Base-by-base conservation (phyloP, 2,113 vertebrate species). In the Nesoenas mayeri region DNA sequence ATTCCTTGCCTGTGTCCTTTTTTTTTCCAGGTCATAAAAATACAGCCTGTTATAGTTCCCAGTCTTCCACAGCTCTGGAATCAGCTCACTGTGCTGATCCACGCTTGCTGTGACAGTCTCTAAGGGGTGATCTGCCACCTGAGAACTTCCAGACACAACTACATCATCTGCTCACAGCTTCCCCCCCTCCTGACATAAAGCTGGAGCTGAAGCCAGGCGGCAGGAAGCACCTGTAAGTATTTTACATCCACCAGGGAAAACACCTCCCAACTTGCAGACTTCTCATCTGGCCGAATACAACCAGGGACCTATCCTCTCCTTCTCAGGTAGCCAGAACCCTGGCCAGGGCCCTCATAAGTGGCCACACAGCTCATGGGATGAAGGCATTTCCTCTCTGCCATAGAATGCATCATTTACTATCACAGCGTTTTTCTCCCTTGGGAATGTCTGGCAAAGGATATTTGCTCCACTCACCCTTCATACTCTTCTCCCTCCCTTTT, bases 151-250 rank as follows among this genome's bases (percentile, higher is more conserved):
- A 97, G 92, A 93, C 62, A 74, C 81, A 71, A 8, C 93, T 88
- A 91, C 73, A 67, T 85, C 91, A 95, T 94, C 86, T 75, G 83
- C 72, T 93, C 84, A 13, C 67, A 60, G 67, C 86, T 67, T 77
- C 92, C 72, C 73, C 1, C 3, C 64, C 50, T 75, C 61, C 71
- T 3, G 2, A 56, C 42, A 8, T 3, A 12, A 67, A 64, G 62
- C 42, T 7, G 36, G 67, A 62, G 78, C 81, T 38, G 57, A 21
- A 95, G 69, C 38, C 79, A 40, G 66, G 65, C 31, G 0, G 77
- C 95, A 96, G 92, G 94, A 96, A 97, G 89, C 92, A 96, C 89
- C 82, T 94, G 88, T 92, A 79, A 42, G 95, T 34, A 54, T 90
- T 94, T 96, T 50, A 88, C 54, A 85, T 79, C 50, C 95, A 90